Base-by-base conservation (phyloP, 92 coral and sea anemone species). In the Siderastrea radians region DNA sequence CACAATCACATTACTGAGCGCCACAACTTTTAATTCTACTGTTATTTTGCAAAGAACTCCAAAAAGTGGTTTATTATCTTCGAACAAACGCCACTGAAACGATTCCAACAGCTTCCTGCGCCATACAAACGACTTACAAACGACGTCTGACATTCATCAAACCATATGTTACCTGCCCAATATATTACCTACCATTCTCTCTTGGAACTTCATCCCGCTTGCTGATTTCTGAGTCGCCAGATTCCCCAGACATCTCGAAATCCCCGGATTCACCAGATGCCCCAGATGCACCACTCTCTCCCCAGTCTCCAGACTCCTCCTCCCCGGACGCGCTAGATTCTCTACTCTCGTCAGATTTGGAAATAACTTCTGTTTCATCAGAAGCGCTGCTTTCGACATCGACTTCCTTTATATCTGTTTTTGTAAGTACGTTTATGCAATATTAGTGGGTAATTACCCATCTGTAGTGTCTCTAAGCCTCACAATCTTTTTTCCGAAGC, bases 281-380 rank as follows among this genome's bases (percentile, higher is more conserved):
- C 2, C 49, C 81, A 17, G 85, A 54, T 49, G 76, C 90, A 1
- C 50, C 92, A 73, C 75, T 79, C 54, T 67, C 84, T 15, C 62
- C 83, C 51, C 68, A 82, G 26, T 76, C 91, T 12, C 72, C 90
- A 67, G 92, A 88, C 17, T 73, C 93, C 16, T 72, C 89, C 7
- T 84, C 92, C 16, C 84, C 89, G 5, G 90, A 85, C 15, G 79
- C 93, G 6, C 88, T 84, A 57, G 92, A 88, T 43, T 72, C 92
- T 16, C 75, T 87, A 53, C 80, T 60, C 11, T 85, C 92, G 17
- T 72, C 76, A 26, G 38, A 26, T 26, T 26, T 26, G 57, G 58
- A 63, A 51, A 66, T 77, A 2, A 78, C 90, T 4, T 68, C 84
- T 3, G 85, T 76, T 78, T 86, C 85, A 9, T 84, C 84, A 55